Base-by-base conservation (phyloP, 2,888 invertebrate species). In the Alsophila aescularia region DNA sequence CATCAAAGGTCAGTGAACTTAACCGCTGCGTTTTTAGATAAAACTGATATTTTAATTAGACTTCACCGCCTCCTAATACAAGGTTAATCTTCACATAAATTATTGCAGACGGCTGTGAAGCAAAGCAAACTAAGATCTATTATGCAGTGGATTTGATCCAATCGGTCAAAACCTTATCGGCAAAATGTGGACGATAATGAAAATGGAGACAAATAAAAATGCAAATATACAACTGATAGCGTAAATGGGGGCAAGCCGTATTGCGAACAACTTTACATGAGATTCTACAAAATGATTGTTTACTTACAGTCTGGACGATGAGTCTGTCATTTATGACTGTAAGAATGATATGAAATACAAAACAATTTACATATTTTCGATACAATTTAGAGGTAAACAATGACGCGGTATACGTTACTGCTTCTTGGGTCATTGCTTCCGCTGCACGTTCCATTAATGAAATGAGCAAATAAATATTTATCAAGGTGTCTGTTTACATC, bases 381-480 rank as follows among this genome's bases (percentile, higher is more conserved):
- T 56, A 52, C 54, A 60, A 62, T 62, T 64, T 47, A 58, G 54
- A 51, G 57, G 67, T 67, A 70, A 67, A 70, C 72, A 73, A 73
- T 70, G 73, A 72, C 73, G 73, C 60, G 55, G 67, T 67, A 56
- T 62, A 74, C 73, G 71, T 52, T 68, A 70, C 75, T 72, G 60
- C 48, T 52, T 40, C 49, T 57, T 43, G 60, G 73, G 66, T 64
- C 62, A 67, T 63, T 63, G 62, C 62, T 79, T 75, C 75, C 71
- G 70, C 48, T 61, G 56, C 53, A 58, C 56, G 63, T 56, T 50
- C 58, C 53, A 54, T 52, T 62, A 66, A 64, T 67, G 59, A 60
- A 62, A 64, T 64, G 65, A 53, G 61, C 54, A 66, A 69, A 80
- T 69, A 75, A 72, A 74, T 72, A 73, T 75, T 70, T 69, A 75